phyloP scores from a whole-genome alignment of 2,797 vertebrate species.

The Anguilla anguilla region DNA sequence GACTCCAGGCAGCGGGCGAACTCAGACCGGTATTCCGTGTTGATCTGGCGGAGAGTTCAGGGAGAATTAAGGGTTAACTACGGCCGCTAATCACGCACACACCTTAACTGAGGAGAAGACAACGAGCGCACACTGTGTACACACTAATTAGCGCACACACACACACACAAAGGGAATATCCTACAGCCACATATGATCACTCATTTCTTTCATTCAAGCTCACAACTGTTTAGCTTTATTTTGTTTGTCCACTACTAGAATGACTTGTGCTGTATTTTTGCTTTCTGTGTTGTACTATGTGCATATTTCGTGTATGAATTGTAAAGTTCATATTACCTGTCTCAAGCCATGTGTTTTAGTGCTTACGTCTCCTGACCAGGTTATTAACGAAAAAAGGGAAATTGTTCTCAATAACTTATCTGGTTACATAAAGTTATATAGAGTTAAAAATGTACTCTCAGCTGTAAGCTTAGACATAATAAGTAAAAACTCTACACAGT shows the following conservation, averaged over 20 bases:
- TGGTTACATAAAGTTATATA: neutral
- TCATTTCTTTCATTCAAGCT: neutral
- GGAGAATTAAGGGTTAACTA: neutral
- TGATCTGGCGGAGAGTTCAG: slow-evolving; percentile 69
- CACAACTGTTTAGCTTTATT: neutral
- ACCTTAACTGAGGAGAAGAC: neutral
- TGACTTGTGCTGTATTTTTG: neutral
- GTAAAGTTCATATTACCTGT: neutral
- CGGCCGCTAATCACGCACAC: neutral
- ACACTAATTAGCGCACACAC: neutral
- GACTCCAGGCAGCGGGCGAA: slow-evolving; percentile 87
- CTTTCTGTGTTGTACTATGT: neutral
- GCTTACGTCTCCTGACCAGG: neutral
- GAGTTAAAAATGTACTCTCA: neutral
- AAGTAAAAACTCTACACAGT: neutral
- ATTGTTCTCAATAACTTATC: too few relatives aligned
- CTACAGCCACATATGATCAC: too few relatives aligned
- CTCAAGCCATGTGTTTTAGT: neutral
- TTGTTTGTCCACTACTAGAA: neutral
- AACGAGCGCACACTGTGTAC: neutral
- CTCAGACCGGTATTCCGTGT: slow-evolving; percentile 85
- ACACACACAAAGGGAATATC: neutral
- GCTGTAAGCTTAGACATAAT: neutral
- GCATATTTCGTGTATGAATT: neutral
- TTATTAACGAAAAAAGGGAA: neutral